These are phyloP conservation scores for Zootoca vivipara DNA, from an alignment of 2,113 vertebrate genomes.

Conservation along the genomic window DNA sequence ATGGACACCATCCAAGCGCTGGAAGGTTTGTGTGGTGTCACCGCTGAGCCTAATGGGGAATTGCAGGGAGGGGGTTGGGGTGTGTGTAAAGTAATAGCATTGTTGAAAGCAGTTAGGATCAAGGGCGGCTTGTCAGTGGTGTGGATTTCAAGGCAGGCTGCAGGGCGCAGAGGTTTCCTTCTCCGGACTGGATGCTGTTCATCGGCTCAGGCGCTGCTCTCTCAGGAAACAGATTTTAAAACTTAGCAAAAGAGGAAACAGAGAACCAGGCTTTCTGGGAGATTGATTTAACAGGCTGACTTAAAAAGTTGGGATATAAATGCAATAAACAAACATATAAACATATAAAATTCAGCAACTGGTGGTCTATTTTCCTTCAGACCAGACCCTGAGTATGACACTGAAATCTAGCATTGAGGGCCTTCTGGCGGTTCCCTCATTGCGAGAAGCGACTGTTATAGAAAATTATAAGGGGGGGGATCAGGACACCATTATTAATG, in stretches of 20 bases:
- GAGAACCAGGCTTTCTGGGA: neutral
- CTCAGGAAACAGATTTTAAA: constrained; percentile 1
- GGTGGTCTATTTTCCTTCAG: too few species aligned
- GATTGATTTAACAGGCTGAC: too few species aligned
- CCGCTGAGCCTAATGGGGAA: constrained; percentile 41
- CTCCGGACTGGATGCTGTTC: neutral
- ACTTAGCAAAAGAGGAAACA: neutral
- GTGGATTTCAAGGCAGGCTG: fast-evolving
- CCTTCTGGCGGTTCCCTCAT: too few species aligned
- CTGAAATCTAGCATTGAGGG: too few species aligned
- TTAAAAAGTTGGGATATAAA: too few species aligned
- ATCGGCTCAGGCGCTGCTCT: neutral
- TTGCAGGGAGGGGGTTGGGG: constrained; percentile 42
- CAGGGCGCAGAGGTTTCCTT: fast-evolving
- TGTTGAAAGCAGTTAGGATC: constrained; percentile 58
- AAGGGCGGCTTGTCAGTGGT: neutral
- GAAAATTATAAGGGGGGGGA: too few species aligned
- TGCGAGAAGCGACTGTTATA: too few species aligned
- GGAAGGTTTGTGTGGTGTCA: constrained; percentile 40
- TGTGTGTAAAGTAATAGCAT: constrained; percentile 49
- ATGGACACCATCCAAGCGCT: constrained; percentile 5
- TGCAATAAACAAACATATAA: too few species aligned
- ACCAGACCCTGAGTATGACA: too few species aligned
- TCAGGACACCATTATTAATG: too few species aligned
- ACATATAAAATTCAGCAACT: too few species aligned